Base-by-base conservation (phyloP, 1,140 invertebrate genomes). In the Drosophila varians region DNA sequence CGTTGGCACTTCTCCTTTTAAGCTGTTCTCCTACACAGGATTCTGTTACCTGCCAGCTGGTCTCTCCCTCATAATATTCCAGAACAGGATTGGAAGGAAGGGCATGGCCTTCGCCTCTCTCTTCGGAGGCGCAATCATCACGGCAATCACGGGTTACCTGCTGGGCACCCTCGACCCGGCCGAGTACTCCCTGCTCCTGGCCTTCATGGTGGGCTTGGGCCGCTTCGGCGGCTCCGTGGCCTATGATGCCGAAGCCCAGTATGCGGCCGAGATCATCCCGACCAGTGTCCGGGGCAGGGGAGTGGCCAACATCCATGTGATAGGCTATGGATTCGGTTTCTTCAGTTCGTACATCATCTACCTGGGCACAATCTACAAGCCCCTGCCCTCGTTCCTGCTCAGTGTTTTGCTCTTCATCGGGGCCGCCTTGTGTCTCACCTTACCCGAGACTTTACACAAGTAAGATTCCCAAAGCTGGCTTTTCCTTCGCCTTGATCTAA, bases 211-310 rank as follows among this genome's bases (percentile, higher is more conserved):
- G n/a, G 92, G 94, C 9, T 73, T 94, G 47, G 94, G 94, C 6
- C 92, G 94, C 52, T 93, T 93, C 60, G 93, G 93, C 16, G 93
- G 93, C 18, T 93, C 93, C 9, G 92, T 94, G 4, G 93, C 94
- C 25, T 95, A 94, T 83, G 93, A 94, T 78, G 93, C 94, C 1
- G 89, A 93, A 79, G 87, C 94, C 36, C 93, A 94, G 57, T 95
- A 95, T 76, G 93, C 94, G 11, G 93, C 94, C 0, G 94, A 95
- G 75, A 90, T 94, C 14, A 93, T 94, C 52, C 94, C 94, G 0
- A 95, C 94, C 0, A 92, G 93, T 34, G 92, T 95, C 0, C 91
- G 94, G 21, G 93, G 92, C 0, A 92, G 93, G 62, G 93, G 93
- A 19, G 92, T 94, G 26, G 92, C 92, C 9, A 91, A 91, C 14